These are phyloP conservation scores for Venturia canescens DNA, from an alignment of 1,140 invertebrate species.

Conservation along the genomic window DNA sequence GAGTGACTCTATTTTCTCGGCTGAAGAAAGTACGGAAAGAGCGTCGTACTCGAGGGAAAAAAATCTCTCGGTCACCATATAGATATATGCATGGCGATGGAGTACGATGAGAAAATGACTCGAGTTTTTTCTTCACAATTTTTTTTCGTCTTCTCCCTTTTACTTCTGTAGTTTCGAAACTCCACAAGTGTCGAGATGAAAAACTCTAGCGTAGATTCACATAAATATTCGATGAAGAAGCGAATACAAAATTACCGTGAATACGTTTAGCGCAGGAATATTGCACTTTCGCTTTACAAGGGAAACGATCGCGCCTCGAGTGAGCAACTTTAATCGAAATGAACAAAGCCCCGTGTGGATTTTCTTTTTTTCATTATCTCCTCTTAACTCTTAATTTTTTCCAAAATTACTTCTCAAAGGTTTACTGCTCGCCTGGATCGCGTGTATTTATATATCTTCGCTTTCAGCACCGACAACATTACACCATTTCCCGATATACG, in stretches of 20 bases:
- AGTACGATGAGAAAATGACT: constrained; percentile 55
- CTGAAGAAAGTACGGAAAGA: constrained; percentile 10
- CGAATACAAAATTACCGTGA: constrained; percentile 61
- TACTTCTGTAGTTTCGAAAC: not conserved
- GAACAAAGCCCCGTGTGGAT: not conserved
- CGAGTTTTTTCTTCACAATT: constrained; percentile 28
- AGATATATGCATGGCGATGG: constrained; percentile 14
- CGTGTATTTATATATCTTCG: not conserved
- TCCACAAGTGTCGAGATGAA: constrained; percentile 32
- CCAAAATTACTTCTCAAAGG: not conserved
- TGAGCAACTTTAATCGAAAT: constrained; percentile 8
- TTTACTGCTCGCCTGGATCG: not conserved
- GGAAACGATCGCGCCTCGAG: not conserved
- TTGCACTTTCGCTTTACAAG: constrained; percentile 24
- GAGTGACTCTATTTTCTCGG: constrained; percentile 5
- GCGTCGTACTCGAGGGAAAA: constrained; percentile 7
- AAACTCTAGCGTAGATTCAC: constrained; percentile 60
- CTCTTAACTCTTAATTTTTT: not conserved
- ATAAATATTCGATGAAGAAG: constrained; percentile 67
- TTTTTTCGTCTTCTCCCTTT: constrained; percentile 11
- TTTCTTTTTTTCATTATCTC: not conserved
- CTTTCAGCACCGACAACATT: not conserved
- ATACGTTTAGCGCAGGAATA: constrained; percentile 37
- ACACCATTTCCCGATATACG: too few relatives aligned
- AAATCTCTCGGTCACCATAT: not conserved